A percentile compares a stretch with the other conserved stretches of the same genome.
These are phyloP conservation scores for Cantharis flavilabris DNA, from an alignment of 2,888 invertebrate genomes.

Conservation along the genomic window DNA sequence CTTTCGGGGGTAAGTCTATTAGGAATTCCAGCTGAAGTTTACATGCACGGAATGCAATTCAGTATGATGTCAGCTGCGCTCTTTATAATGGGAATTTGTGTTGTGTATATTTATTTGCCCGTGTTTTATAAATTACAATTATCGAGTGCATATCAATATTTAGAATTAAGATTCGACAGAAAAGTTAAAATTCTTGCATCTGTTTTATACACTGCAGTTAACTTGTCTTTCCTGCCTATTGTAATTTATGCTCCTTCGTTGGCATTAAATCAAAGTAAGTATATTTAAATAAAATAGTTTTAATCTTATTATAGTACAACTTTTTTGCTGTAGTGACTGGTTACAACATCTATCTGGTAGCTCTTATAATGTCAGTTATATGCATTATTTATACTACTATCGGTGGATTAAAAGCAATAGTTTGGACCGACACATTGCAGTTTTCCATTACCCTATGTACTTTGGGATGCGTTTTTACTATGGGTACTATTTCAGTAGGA, in stretches of 20 bases:
- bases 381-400: constrained; percentile 79
- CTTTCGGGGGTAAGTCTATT: constrained; percentile 76
- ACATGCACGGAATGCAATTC: constrained; percentile 72
- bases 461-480: constrained; percentile 5
- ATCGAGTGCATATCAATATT: constrained; percentile 71
- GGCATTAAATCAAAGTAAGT: constrained; percentile 63
- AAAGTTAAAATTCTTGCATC: constrained; percentile 64
- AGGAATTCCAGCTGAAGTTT: constrained; percentile 76
- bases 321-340: constrained; percentile 65
- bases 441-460: constrained; percentile 11
- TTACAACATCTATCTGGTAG: constrained; percentile 5
- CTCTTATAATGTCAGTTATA: constrained; percentile 67
- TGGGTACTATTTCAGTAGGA: constrained; percentile 48
- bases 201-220: constrained; percentile 62
- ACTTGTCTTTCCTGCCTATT: constrained; percentile 64
- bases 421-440: constrained; percentile 67
- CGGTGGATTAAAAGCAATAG: constrained; percentile 70
- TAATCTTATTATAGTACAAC: not conserved
- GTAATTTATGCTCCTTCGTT: constrained; percentile 73
- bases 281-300: not conserved
- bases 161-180: constrained; percentile 67
- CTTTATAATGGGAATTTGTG: constrained; percentile 42
- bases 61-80: constrained; percentile 55
- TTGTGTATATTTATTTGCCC: constrained; percentile 60
- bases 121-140: constrained; percentile 74